Evolutionary conservation across 2,888 invertebrate genomes (phyloP), one percentile per base, ranked within the genome.

Genomic region (Platynereis dumerilii): DNA sequence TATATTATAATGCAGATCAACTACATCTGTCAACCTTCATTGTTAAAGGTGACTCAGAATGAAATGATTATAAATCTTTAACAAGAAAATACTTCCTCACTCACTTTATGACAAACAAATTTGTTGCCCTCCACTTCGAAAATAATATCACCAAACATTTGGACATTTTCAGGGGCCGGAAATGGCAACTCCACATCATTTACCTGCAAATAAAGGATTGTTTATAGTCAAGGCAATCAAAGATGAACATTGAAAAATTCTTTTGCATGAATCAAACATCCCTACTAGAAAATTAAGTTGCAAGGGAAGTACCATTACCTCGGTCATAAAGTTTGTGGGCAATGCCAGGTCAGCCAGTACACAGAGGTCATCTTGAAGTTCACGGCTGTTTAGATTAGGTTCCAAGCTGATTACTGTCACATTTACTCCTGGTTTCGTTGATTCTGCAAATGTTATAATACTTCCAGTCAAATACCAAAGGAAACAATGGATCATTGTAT

Each of bases 81-180:
- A n/a, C n/a, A n/a, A n/a, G n/a, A n/a, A n/a, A n/a, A n/a, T n/a
- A n/a, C n/a, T n/a, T 34, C 5, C 12, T 34, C 39, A 44, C 64
- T 60, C 61, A 81, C 82, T 80, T 85, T 85, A 72, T 87, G 86
- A 72, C 86, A 86, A 58, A 78, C 75, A 68, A 86, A 86, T 27
- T 74, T 74, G 65, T 83, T 78, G 15, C 78, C 80, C 10, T 84
- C 81, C 1, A 86, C 85, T 2, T 74, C 67, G 64, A 86, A 83
- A 64, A 83, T 81, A 10, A 86, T 70, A 72, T 87, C 87, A 60
- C 82, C 76, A 70, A 82, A 85, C 7, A 75, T 61, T 28, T 78
- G 76, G 24, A 75, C 74, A 52, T 72, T 69, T 26, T 79, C 78
- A 29, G 82, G 81, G 62, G 79, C 42, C n/a, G 60, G 81, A 73